Evolutionary conservation across 2,113 vertebrate genomes (phyloP), one percentile per base, ranked within the genome.

Genomic region (Catharus bicknelli): DNA sequence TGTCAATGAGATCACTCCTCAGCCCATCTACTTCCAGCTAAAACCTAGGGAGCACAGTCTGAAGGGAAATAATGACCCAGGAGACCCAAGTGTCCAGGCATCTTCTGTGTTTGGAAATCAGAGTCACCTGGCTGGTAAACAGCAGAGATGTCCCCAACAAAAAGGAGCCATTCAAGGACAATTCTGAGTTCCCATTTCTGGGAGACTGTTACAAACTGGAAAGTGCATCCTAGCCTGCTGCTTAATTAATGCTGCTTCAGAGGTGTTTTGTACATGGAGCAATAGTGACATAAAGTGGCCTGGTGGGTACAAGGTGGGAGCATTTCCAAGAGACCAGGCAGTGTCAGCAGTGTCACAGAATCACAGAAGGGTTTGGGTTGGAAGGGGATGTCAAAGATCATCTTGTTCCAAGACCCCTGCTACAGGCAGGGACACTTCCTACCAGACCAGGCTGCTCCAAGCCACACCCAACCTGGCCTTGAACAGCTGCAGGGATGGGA

Each of bases 251-350:
- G 30, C n/a, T 73, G 55, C 51, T 76, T 66, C 58, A 79, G 62
- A 29, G 21, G 25, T 21, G 6, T 25, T n/a, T 54, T 59, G 74
- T 73, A 70, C 1, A 0, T 90, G 82, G 51, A 92, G 62, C 91
- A 91, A 66, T 19, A 87, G 84, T 92, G 89, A 95, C 91, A 89
- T 86, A 87, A 93, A 93, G 70, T 80, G 84, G 78, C 67, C 67
- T 77, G 47, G 40, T 47, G 47, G 13, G 83, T 79, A 76, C 51
- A n/a, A 61, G 23, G 47, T n/a, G 10, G 50, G 79, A 77, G 34
- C 34, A 58, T 55, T 83, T 93, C 89, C 70, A 58, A 66, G 63
- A 83, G 63, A 87, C 26, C 34, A 43, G 34, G 34, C n/a, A 75
- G 69, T 43, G 14, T 38, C 45, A 45, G 34, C n/a, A 75, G 69